Evolutionary conservation across 2,888 invertebrate genomes (phyloP).

Genomic region (Notodonta dromedarius): DNA sequence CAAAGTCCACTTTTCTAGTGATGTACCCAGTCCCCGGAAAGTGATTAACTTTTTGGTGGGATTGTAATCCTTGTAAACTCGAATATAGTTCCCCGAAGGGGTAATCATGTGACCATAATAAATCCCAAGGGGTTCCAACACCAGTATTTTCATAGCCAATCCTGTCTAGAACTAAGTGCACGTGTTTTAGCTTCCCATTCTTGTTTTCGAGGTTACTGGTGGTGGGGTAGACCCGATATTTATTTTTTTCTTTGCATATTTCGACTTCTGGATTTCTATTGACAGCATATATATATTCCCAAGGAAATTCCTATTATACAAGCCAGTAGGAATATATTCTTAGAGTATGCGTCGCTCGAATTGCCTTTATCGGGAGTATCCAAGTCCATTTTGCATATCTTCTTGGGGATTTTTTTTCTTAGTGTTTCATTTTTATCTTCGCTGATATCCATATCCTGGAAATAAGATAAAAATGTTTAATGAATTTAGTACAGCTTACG

Average conservation of each 20-base stretch:
- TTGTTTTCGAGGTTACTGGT: slow-evolving; percentile 80
- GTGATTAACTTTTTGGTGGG: slow-evolving; percentile 94
- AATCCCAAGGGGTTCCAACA: slow-evolving; percentile 88
- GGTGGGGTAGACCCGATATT: slow-evolving; percentile 86
- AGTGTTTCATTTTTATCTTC: slow-evolving; percentile 19
- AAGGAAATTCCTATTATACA: slow-evolving; percentile 66
- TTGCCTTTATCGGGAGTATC: slow-evolving; percentile 24
- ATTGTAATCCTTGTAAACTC: slow-evolving; percentile 83
- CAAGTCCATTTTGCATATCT: slow-evolving; percentile 15
- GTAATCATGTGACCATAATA: slow-evolving; percentile 97
- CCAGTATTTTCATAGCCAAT: slow-evolving; percentile 88
- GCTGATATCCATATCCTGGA: slow-evolving; percentile 21
- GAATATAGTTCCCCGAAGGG: slow-evolving; percentile 88
- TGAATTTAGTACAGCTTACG: too few relatives aligned
- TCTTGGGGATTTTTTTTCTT: slow-evolving; percentile 12
- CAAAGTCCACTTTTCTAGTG: slow-evolving; percentile 95
- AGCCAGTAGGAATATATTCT: slow-evolving; percentile 57
- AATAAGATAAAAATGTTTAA: background rate
- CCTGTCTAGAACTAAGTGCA: slow-evolving; percentile 90
- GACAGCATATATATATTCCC: slow-evolving; percentile 58
- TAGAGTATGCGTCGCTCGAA: slow-evolving; percentile 40
- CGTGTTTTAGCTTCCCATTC: slow-evolving; percentile 90
- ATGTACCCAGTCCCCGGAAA: slow-evolving; percentile 97
- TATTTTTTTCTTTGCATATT: slow-evolving; percentile 32
- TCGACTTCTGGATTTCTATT: slow-evolving; percentile 45